Base-by-base conservation (phyloP, 2,797 vertebrate species). In the Hoplostethus mediterraneus region DNA sequence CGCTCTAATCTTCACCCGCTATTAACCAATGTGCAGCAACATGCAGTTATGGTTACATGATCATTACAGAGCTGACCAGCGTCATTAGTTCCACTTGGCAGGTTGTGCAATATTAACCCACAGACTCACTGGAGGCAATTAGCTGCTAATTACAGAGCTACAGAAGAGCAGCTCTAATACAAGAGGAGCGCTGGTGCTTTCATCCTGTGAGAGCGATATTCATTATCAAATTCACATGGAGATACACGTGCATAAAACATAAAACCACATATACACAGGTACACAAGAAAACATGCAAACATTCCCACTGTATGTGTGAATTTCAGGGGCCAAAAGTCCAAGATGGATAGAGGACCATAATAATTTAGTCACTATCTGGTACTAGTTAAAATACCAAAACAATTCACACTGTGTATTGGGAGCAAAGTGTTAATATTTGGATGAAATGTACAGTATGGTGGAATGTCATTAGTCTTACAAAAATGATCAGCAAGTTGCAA, bases 41-140 rank as follows among this genome's bases (percentile, higher is more conserved):
- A 30, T 44, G 8, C 13, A 45, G 12, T n/a, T 6, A 57, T n/a
- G 54, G 6, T 16, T 33, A 38, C 54, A 38, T 57, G 16, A 28
- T 30, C 25, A 16, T 16, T 30, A 30, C 28, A 31, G 12, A 13
- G 6, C 62, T 51, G 45, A 40, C 17, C 33, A 21, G 8, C 42
- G 28, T 21, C 47, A 16, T 66, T 40, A 71, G 55, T 44, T 75
- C 56, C 3, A 45, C 44, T 44, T 3, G 25, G 13, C 12, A n/a
- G 17, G 59, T 13, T n/a, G 16, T 21, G 31, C 4, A 28, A 8
- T 28, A 56, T 67, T 51, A 66, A 69, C 54, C 66, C 49, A 21
- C 47, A 40, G 40, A 48, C 48, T 77, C 62, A 16, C 71, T 55
- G 54, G 75, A 59, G 9, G 16, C 6, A 74, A 56, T 73, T 61